Base-by-base conservation (phyloP, 1,140 invertebrate species). In the Dreissena rostriformis region DNA sequence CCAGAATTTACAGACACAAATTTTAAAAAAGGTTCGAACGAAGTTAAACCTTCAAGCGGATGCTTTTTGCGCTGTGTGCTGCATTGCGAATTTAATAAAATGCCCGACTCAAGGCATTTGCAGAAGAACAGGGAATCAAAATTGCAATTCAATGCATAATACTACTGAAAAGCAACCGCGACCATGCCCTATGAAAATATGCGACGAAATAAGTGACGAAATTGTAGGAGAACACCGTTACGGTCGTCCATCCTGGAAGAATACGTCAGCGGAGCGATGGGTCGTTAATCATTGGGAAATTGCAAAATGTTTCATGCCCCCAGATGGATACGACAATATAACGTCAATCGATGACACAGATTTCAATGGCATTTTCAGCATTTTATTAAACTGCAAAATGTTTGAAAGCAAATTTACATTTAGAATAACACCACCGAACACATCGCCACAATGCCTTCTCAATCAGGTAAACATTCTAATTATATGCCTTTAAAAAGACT, bases 261-360 rank as follows among this genome's bases (percentile, higher is more conserved):
- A 70, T n/a, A 70, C 67, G 1, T 28, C 29, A 28, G 28, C 26
- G 17, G 51, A 28, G 15, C 29, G 51, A n/a, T 70, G 67, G 67
- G 29, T 17, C n/a, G n/a, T 19, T 14, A 29, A 29, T 70, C 28
- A 19, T 14, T 70, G 67, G 67, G 67, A 70, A 17, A 49, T 70
- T 17, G 67, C 67, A 29, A 70, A 70, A 29, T 70, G 67, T 70
- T 70, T 29, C 67, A 70, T 70, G 67, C 67, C 67, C 2, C 24
- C 67, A 15, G 67, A 70, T n/a, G 67, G 67, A 70, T 70, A 70
- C 12, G 19, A 49, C 28, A 12, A 70, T 0, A 49, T 49, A 26
- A 70, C 8, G 24, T 29, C 67, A 8, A 49, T 29, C 7, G 67
- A 28, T 17, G 67, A 70, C 28, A 70, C 67, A 28, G 67, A 70